Conservation (phyloP, 2,113 vertebrate species). For the Fregata magnificens region DNA sequence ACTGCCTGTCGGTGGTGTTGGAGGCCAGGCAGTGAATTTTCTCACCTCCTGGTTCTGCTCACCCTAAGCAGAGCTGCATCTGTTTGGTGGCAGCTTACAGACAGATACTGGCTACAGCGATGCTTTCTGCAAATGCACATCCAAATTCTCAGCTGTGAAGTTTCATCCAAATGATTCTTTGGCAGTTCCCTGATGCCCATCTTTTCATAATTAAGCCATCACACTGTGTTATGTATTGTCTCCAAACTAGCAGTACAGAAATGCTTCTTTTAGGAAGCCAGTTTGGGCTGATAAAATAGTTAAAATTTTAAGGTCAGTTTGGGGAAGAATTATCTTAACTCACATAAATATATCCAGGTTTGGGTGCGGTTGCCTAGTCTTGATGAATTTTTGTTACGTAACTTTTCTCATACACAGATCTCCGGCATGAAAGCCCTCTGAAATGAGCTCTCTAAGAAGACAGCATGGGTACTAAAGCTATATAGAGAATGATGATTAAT, state of each 20-base stretch:
- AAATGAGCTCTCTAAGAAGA: constrained; percentile 1
- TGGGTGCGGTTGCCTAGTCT: background rate
- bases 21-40: background rate
- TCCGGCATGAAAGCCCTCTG: background rate
- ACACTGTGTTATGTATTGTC: background rate
- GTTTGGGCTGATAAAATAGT: background rate
- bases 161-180: background rate
- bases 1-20: background rate
- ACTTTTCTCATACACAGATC: background rate
- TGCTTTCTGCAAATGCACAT: background rate
- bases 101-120: background rate
- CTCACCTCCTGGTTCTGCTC: background rate
- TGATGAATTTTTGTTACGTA: background rate
- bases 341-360: background rate
- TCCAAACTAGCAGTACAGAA: background rate
- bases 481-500: constrained; percentile 25
- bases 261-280: background rate
- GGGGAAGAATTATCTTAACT: background rate
- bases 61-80: background rate
- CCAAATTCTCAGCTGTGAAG: background rate
- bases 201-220: background rate
- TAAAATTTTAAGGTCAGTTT: background rate
- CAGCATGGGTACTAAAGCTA: background rate
- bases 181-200: background rate
- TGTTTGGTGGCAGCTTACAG: background rate